A percentile compares a stretch with the other conserved stretches of the same genome.
Evolutionary conservation across 2,797 vertebrate genomes (phyloP).

Genomic region (Ispidina picta): DNA sequence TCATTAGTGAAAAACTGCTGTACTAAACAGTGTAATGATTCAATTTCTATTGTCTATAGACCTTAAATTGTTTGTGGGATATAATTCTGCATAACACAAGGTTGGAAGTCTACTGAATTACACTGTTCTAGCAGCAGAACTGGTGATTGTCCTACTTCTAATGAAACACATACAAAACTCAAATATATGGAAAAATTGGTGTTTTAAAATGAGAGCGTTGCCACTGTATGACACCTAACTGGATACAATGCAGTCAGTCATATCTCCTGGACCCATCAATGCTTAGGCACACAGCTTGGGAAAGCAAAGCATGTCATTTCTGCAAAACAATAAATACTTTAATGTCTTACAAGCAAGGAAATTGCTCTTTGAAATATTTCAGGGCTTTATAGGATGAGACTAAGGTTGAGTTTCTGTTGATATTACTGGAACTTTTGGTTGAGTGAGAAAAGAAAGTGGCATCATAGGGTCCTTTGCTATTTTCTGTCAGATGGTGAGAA

Average conservation of each 20-base stretch:
- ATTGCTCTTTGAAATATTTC: not conserved
- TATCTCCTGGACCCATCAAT: not conserved
- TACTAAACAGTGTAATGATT: slow-evolving; percentile 13
- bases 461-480: not conserved
- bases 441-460: not conserved
- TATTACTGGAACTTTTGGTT: not conserved
- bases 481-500: not conserved
- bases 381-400: not conserved
- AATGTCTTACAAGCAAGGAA: not conserved
- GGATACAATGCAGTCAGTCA: not conserved
- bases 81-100: not conserved
- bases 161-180: not conserved
- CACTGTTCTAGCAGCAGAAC: not conserved
- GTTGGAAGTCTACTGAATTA: not conserved
- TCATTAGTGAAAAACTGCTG: not conserved
- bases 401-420: not conserved
- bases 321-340: not conserved
- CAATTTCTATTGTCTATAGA: not conserved
- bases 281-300: not conserved
- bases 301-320: not conserved
- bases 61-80: not conserved
- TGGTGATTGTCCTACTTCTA: not conserved
- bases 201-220: not conserved
- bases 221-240: not conserved
- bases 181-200: not conserved